Conservation (phyloP, 2,797 vertebrate genomes). For the Rhynchonycteris naso region DNA sequence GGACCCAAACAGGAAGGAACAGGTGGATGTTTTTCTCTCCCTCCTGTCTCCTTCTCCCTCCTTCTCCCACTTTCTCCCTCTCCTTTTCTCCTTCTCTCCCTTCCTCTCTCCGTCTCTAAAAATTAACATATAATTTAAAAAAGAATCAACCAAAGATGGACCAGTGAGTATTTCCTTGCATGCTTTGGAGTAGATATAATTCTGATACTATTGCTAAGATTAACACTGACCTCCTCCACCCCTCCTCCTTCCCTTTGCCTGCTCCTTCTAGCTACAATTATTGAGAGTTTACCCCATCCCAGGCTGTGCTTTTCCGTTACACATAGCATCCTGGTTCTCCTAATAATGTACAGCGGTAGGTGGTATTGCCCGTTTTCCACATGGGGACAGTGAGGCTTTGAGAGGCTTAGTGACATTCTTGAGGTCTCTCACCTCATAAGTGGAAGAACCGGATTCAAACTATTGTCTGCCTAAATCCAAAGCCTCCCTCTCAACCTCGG, state of each 20-base stretch:
- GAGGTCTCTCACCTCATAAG: background rate
- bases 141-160: background rate
- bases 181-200: background rate
- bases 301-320: background rate
- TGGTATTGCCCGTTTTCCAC: background rate
- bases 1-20: no score
- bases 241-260: background rate
- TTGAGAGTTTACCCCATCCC: background rate
- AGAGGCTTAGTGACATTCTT: background rate
- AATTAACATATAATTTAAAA: no score
- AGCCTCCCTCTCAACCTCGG: background rate
- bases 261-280: rapidly evolving
- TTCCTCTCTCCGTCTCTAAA: no score
- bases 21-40: no score
- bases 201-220: background rate
- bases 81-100: no score
- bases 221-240: background rate
- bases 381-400: background rate
- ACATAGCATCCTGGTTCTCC: background rate
- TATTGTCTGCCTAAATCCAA: background rate
- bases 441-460: background rate
- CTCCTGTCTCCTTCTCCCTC: no score
- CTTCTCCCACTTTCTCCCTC: no score
- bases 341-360: background rate
- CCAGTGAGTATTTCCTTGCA: background rate